phyloP scores from a whole-genome alignment of 2,888 invertebrate genomes.

The Drosophila putrida region DNA sequence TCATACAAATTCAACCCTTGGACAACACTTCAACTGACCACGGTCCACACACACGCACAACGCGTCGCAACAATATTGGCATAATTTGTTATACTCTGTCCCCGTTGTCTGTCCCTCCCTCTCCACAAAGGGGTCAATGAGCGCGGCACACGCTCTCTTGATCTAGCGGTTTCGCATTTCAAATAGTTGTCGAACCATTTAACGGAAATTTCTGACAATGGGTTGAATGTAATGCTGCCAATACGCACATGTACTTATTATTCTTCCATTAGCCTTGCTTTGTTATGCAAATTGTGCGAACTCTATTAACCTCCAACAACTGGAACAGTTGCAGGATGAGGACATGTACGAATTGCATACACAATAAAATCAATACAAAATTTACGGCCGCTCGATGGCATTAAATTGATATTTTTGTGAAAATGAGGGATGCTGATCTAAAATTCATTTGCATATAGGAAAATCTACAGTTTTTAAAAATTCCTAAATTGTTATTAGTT shows the following conservation, averaged over 20 bases:
- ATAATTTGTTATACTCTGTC: slow-evolving; percentile 28
- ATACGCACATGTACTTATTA: slow-evolving; percentile 24
- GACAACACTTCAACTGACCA: slow-evolving; percentile 29
- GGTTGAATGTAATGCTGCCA: slow-evolving; percentile 10
- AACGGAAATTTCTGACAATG: slow-evolving; percentile 26
- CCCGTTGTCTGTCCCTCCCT: background rate
- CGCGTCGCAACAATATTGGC: slow-evolving; percentile 19
- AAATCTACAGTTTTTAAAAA: background rate
- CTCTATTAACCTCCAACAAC: slow-evolving; percentile 15
- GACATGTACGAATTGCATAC: background rate
- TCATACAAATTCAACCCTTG: slow-evolving; percentile 29
- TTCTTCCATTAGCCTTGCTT: slow-evolving; percentile 45
- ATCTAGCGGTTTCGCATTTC: slow-evolving; percentile 25
- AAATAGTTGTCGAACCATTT: slow-evolving; percentile 16
- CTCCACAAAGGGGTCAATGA: slow-evolving; percentile 27
- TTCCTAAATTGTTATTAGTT: background rate
- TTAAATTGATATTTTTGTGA: background rate
- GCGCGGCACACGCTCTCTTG: slow-evolving; percentile 12
- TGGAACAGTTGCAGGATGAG: slow-evolving; percentile 19
- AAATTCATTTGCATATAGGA: background rate
- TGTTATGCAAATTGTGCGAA: slow-evolving; percentile 54
- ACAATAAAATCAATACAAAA: slow-evolving; percentile 9
- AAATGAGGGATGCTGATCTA: slow-evolving; percentile 6
- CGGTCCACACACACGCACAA: slow-evolving; percentile 25
- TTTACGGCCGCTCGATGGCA: background rate